phyloP scores from a whole-genome alignment of 2,113 vertebrate genomes.

The Perognathus longimembris region DNA sequence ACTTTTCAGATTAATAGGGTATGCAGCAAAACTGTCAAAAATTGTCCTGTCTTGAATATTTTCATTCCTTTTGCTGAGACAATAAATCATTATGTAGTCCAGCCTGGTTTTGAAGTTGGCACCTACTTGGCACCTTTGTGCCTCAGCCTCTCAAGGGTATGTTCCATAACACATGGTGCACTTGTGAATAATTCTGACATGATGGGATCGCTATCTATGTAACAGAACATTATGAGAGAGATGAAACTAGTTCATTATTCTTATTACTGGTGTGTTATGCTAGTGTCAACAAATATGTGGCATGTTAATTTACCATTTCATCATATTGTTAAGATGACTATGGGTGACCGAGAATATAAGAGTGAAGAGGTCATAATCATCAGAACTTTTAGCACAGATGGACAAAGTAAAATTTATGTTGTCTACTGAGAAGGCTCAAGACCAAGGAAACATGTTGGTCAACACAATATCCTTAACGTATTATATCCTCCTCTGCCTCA shows the following conservation, averaged over 20 bases:
- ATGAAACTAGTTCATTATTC: neutral
- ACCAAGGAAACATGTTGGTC: neutral
- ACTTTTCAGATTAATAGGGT: neutral
- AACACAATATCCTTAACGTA: rapidly evolving
- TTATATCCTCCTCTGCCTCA: rapidly evolving
- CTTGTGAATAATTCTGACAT: no score
- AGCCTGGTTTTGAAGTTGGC: no score
- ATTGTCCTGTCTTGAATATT: neutral
- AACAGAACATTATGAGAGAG: no score
- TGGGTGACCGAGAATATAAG: neutral
- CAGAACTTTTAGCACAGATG: neutral
- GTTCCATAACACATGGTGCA: no score
- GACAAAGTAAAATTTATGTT: neutral
- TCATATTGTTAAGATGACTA: neutral
- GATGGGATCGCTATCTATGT: no score
- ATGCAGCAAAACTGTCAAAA: neutral
- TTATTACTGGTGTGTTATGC: no score
- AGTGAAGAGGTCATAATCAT: neutral
- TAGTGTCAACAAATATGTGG: neutral
- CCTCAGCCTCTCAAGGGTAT: no score
- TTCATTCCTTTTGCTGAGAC: neutral
- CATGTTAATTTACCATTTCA: rapidly evolving
- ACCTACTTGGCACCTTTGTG: no score
- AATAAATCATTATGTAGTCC: no score
- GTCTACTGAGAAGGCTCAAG: neutral